Percentiles rank a stretch among this genome's conserved stretches.
These are phyloP conservation scores for Chelon auratus DNA, from an alignment of 2,797 vertebrate species.

Conservation along the genomic window DNA sequence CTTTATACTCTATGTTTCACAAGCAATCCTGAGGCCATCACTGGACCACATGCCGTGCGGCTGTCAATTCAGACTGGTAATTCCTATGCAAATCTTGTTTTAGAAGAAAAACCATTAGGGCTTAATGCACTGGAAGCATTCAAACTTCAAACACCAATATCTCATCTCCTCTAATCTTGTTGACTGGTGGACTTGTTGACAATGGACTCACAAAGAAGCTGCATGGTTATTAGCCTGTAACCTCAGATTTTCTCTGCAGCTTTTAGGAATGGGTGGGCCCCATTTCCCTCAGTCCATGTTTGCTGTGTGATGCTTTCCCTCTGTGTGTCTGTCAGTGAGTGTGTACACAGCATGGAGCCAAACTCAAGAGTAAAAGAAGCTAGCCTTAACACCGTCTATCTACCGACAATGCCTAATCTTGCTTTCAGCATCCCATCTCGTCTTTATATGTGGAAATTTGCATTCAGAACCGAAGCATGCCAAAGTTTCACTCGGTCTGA, in stretches of 20 bases:
- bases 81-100: conserved; percentile 64
- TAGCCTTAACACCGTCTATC: conserved; percentile 28
- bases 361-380: conserved; percentile 40
- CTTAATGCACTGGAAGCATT: conserved; percentile 62
- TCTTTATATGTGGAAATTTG: conserved; percentile 58
- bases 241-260: conserved; percentile 35
- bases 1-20: conserved; percentile 26
- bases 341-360: conserved; percentile 36
- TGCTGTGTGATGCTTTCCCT: conserved; percentile 46
- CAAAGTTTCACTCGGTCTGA: conserved; percentile 56
- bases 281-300: conserved; percentile 36
- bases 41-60: conserved; percentile 46
- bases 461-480: conserved; percentile 41
- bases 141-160: conserved; percentile 59
- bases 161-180: conserved; percentile 50
- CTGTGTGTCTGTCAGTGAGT: conserved; percentile 34
- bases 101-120: conserved; percentile 61
- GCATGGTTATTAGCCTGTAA: conserved; percentile 45
- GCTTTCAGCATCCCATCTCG: conserved; percentile 28
- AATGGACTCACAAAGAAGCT: conserved; percentile 44
- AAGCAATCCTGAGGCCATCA: conserved; percentile 50
- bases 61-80: conserved; percentile 50
- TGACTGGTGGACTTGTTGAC: conserved; percentile 59
- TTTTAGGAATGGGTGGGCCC: conserved; percentile 26
- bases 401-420: conserved; percentile 38